Evolutionary conservation across 2,888 invertebrate species (phyloP), one percentile per base, ranked within the genome.

Genomic region (Sipunculus nudus): DNA sequence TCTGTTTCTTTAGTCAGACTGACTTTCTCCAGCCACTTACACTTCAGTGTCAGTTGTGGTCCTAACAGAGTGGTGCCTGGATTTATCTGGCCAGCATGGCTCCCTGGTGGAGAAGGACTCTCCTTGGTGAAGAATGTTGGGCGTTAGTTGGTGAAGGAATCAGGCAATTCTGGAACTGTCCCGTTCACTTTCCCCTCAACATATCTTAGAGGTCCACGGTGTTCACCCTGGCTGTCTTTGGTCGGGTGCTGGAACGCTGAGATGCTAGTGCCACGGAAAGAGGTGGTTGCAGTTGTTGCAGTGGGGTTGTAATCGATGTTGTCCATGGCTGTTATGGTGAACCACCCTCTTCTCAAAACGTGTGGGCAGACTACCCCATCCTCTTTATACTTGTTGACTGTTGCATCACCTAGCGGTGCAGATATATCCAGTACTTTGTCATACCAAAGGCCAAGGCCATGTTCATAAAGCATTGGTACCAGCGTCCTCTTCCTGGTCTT

Each of bases 271-370:
- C 70, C 70, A 57, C 70, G 67, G 35, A 64, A 64, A 16, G 63
- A 64, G 19, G 52, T 50, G 19, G 43, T 59, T 25, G 66, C 63
- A 35, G 61, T 65, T 16, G 65, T 60, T 45, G 68, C 45, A 32
- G 50, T 57, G 35, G 66, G 65, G 46, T 68, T 73, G 32, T 67
- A 66, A 32, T 73, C 70, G 28, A 66, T 71, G 49, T 67, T 72
- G 41, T 73, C 68, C 29, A 70, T 54, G 19, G 67, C 68, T 38
- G 66, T 29, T 40, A 66, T 67, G 5, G 73, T 71, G 50, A 70
- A 71, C 13, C 70, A 10, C 3, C 60, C 58, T 32, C 46, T 61
- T 32, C 56, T 46, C 31, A 72, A 40, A 29, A 25, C 16, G 2
- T 32, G 41, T 48, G 64, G 64, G 50, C 57, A 64, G 13, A 64